Evolutionary conservation across 2,888 invertebrate genomes (phyloP), one percentile per base, ranked within the genome.

Genomic region (Sphaeridia pumilis): DNA sequence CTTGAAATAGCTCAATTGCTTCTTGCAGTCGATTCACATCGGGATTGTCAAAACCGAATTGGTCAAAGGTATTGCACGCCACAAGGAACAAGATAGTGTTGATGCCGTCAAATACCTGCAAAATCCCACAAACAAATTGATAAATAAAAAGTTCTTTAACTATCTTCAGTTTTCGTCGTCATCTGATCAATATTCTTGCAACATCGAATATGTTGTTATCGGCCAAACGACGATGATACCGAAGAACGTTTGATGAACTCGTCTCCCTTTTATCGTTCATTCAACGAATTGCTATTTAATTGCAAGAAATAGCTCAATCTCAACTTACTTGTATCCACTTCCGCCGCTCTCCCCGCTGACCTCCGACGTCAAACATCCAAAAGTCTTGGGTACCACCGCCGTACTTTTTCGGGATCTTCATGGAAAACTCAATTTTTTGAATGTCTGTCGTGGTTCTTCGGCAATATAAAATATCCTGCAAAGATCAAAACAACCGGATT

Each of bases 281-380:
- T n/a, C n/a, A n/a, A n/a, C n/a, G n/a, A n/a, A n/a, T n/a, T n/a
- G n/a, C n/a, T n/a, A n/a, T n/a, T n/a, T n/a, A n/a, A n/a, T n/a
- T n/a, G n/a, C n/a, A n/a, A n/a, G n/a, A n/a, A n/a, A n/a, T n/a
- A n/a, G n/a, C n/a, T n/a, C n/a, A n/a, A n/a, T n/a, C 38, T 38
- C 4, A 38, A 38, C 38, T 58, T 66, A 77, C 79, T 70, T 82
- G 81, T 63, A 87, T 85, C 87, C 87, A 87, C 69, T 86, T 86
- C 63, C 82, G 82, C 52, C 87, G 73, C 67, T 86, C 83, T 12
- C 85, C 86, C 52, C 83, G 72, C 69, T 87, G 87, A 0, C 87
- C 87, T 0, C 87, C 87, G 0, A 87, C 87, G 67, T 87, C 87
- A 65, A 81, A 86, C 80, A 87, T 84, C 75, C 82, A 82, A 67